These are phyloP conservation scores for Mesorhabditis belari DNA, from an alignment of 2,888 invertebrate genomes.

Conservation along the genomic window DNA sequence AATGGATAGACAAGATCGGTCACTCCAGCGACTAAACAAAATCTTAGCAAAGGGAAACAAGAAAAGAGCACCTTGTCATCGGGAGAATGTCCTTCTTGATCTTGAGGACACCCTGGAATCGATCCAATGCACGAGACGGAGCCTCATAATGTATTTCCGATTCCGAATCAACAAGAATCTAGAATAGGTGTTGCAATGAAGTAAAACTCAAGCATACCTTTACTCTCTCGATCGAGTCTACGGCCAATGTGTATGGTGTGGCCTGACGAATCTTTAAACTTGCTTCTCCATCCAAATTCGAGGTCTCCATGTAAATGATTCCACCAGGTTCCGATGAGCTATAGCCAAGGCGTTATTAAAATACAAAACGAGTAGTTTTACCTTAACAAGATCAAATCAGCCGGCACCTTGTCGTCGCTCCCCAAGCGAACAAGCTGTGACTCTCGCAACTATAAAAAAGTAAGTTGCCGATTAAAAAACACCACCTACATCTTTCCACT, in stretches of 20 bases:
- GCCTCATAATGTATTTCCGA: neutral
- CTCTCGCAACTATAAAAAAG: conserved; percentile 9
- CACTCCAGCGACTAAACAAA: too few relatives aligned
- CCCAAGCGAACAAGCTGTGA: conserved; percentile 86
- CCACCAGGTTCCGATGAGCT: conserved; percentile 71
- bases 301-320: conserved; percentile 92
- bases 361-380: neutral
- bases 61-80: too few relatives aligned
- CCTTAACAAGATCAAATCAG: conserved; percentile 76
- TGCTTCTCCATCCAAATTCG: conserved; percentile 95
- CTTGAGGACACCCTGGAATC: neutral
- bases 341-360: neutral
- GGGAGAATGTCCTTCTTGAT: too few relatives aligned
- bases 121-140: neutral
- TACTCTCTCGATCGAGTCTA: conserved; percentile 58
- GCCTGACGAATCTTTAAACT: conserved; percentile 69
- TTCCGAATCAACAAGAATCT: neutral
- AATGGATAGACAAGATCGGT: too few relatives aligned
- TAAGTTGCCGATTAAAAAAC: neutral
- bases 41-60: too few relatives aligned
- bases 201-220: conserved; percentile 51
- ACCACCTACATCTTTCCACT: neutral
- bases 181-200: neutral
- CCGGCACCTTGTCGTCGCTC: conserved; percentile 89
- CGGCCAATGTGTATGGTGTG: neutral